Evolutionary conservation across 2,888 invertebrate species (phyloP).

Genomic region (Caenorhabditis sinica): DNA sequence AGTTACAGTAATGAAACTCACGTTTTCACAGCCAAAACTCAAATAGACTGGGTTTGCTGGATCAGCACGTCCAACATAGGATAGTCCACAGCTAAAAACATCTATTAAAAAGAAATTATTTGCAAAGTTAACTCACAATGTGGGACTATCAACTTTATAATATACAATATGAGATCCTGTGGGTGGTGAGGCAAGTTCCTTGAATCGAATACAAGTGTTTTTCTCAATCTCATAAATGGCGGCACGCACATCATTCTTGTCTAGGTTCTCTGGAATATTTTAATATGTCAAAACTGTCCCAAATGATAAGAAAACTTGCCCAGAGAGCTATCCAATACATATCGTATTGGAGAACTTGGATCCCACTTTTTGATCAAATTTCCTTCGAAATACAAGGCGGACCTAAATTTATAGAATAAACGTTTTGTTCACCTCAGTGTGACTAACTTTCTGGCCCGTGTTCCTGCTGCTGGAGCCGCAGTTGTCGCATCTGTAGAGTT

Average conservation of each 20-base stretch:
- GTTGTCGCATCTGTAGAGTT: conserved; percentile 28
- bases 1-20: too few species aligned
- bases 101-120: not conserved
- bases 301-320: conserved; percentile 55
- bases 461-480: not conserved
- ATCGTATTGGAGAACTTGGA: conserved; percentile 76
- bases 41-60: conserved; percentile 82
- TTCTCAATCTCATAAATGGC: conserved; percentile 79
- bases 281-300: not conserved
- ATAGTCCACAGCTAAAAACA: conserved; percentile 78
- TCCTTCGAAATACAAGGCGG: conserved; percentile 76
- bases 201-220: conserved; percentile 79
- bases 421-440: too few species aligned
- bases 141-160: conserved; percentile 77
- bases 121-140: conserved; percentile 71
- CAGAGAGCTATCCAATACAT: conserved; percentile 78
- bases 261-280: conserved; percentile 71
- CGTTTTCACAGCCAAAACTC: conserved; percentile 80
- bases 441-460: conserved; percentile 51
- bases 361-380: conserved; percentile 79
- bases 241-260: conserved; percentile 76
- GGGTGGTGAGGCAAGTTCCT: conserved; percentile 70
- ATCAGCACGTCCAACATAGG: conserved; percentile 79
- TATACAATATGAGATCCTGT: conserved; percentile 77
- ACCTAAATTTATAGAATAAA: conserved; percentile 34